Base-by-base conservation (phyloP, 30 jellyfish, hydroid and myxozoan genomes). In the Hydractinia symbiolongicarpus region DNA sequence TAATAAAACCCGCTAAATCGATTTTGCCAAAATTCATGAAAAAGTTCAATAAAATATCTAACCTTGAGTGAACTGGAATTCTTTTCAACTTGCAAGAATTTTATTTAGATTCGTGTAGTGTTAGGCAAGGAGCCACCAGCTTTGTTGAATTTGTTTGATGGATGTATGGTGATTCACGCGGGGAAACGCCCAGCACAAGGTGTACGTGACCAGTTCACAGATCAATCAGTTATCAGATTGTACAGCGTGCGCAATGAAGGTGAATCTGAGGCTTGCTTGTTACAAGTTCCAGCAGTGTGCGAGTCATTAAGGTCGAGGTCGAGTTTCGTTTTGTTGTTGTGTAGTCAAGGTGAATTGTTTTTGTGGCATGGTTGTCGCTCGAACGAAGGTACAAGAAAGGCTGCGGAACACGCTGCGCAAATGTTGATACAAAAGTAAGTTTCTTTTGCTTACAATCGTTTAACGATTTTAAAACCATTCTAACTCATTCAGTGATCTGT, bases 41-140 rank as follows among this genome's bases (percentile, higher is more conserved):
- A 30, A 30, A 30, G 1, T 30, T 2, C 44, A 30, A 30, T 30
- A 30, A 30, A 30, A 30, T 30, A 30, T 30, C 2, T 30, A 30
- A 30, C 44, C 44, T 30, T 30, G 44, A 30, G 44, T 30, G 44
- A 30, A 30, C 44, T 30, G 44, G 44, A 30, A 30, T 30, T 30
- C 2, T 30, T 30, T 30, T 30, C 2, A 30, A 30, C 44, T 30
- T 30, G 44, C 44, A 30, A 30, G 44, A 1, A 30, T 30, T 30
- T 30, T 64, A 0, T 61, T 7, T 68, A 91, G 98, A 80, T 86
- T 16, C 90, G 98, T 53, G 98, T 91, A 7, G 69, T 87, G 44
- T 91, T 82, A 68, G 98, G 98, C 54, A 91, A 91, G 68, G 98
- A 91, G 55, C 98, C 98, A 7, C 96, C 98, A 44, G 84, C 91